Evolutionary conservation across 2,113 vertebrate species (phyloP).

Genomic region (Thamnaconus septentrionalis): DNA sequence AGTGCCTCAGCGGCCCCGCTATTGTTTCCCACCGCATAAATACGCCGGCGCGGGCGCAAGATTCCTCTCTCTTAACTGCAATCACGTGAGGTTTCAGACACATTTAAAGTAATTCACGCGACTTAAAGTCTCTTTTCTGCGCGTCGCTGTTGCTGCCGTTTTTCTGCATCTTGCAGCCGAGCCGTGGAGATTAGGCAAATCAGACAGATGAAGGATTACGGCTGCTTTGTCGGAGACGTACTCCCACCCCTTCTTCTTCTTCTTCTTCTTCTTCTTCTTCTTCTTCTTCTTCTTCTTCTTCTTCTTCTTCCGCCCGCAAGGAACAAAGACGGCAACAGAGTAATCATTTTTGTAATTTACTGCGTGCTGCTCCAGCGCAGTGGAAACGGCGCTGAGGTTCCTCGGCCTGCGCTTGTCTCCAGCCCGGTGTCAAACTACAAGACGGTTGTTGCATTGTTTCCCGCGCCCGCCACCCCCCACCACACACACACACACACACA

Average conservation of each 20-base stretch:
- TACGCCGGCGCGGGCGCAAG: background rate
- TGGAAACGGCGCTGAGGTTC: slow-evolving; percentile 15
- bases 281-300: too few relatives aligned
- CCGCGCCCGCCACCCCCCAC: background rate
- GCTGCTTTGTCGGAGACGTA: slow-evolving; percentile 23
- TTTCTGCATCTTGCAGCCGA: background rate
- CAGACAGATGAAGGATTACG: slow-evolving; percentile 12
- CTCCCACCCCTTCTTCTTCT: background rate
- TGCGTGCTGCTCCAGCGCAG: slow-evolving; percentile 15
- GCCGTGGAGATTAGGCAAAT: slow-evolving; percentile 36
- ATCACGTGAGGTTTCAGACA: background rate
- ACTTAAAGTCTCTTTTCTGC: slow-evolving; percentile 2
- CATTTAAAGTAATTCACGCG: background rate
- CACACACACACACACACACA: too few relatives aligned
- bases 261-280: too few relatives aligned
- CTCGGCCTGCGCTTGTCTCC: background rate
- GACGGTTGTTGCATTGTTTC: background rate
- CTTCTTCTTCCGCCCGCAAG: too few relatives aligned
- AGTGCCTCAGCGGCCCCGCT: slow-evolving; percentile 7
- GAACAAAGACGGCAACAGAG: slow-evolving; percentile 5
- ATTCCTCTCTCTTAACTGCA: background rate
- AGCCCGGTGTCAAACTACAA: background rate
- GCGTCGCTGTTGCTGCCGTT: background rate
- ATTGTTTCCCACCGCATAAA: slow-evolving; percentile 4
- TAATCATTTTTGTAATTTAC: slow-evolving; percentile 4